phyloP scores from a whole-genome alignment of 92 coral and sea anemone genomes.

The Nematostella vectensis region DNA sequence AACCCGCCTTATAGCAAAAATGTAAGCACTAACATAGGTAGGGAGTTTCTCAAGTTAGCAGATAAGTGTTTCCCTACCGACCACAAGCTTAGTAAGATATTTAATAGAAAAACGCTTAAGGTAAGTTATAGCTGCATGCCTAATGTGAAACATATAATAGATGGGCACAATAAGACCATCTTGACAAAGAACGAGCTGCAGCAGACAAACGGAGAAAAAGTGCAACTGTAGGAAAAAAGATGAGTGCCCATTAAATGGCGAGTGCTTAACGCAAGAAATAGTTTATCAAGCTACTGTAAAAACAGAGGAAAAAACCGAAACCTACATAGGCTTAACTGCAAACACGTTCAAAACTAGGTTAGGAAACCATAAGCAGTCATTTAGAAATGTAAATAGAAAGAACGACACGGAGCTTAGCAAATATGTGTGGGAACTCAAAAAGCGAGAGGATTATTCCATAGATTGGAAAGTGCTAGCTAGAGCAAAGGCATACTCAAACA shows the following conservation, averaged over 20 bases:
- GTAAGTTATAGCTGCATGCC: too few species aligned
- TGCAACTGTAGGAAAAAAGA: too few species aligned
- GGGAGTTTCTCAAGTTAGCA: neutral
- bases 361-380: too few species aligned
- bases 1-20: slow-evolving; percentile 11
- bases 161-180: neutral
- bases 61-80: neutral
- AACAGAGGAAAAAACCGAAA: slow-evolving; percentile 10
- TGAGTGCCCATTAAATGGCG: too few species aligned
- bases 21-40: too few species aligned
- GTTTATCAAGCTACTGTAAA: slow-evolving; percentile 44
- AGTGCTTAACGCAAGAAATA: slow-evolving; percentile 19
- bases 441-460: slow-evolving; percentile 8
- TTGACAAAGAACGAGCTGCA: neutral
- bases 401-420: slow-evolving; percentile 36
- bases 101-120: neutral
- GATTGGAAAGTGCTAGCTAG: too few species aligned
- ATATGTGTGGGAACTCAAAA: slow-evolving; percentile 21
- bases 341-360: too few species aligned
- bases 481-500: too few species aligned
- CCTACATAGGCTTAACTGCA: slow-evolving; percentile 28
- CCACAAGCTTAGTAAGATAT: neutral
- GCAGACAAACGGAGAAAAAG: neutral
- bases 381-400: too few species aligned
- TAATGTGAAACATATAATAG: neutral